Evolutionary conservation across 2,113 vertebrate genomes (phyloP).

Genomic region (Bucco capensis): DNA sequence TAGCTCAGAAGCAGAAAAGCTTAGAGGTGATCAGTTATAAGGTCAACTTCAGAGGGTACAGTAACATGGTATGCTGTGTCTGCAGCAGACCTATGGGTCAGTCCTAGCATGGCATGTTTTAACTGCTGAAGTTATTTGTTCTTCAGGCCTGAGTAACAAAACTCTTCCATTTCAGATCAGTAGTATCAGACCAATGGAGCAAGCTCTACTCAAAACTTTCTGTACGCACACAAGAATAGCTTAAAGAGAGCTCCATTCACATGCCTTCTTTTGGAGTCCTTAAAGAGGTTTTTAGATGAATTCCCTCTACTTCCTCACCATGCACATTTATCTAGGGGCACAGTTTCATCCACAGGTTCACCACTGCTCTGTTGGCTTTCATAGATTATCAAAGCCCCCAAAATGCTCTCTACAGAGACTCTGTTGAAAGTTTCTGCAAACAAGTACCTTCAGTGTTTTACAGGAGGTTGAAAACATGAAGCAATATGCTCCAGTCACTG

Average conservation of each 20-base stretch:
- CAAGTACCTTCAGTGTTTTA: neutral
- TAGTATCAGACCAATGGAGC: neutral
- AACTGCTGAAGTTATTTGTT: neutral
- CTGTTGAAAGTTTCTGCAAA: neutral
- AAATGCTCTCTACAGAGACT: neutral
- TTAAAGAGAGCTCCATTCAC: neutral
- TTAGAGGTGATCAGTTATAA: neutral
- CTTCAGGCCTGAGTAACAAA: neutral
- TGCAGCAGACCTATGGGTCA: neutral
- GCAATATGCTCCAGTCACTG: neutral
- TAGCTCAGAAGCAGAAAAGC: neutral
- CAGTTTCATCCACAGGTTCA: neutral
- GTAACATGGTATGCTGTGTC: rapidly evolving
- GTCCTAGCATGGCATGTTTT: rapidly evolving
- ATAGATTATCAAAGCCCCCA: neutral
- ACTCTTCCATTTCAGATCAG: neutral
- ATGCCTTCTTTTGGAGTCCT: neutral
- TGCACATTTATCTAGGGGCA: neutral
- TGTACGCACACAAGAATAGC: neutral
- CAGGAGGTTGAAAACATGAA: neutral
- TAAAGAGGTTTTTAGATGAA: neutral
- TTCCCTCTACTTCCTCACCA: neutral
- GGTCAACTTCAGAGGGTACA: neutral
- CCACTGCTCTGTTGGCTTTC: neutral
- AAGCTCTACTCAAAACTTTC: neutral